Conservation (phyloP, 2,888 invertebrate species). For the Nemotelus nigrinus region DNA sequence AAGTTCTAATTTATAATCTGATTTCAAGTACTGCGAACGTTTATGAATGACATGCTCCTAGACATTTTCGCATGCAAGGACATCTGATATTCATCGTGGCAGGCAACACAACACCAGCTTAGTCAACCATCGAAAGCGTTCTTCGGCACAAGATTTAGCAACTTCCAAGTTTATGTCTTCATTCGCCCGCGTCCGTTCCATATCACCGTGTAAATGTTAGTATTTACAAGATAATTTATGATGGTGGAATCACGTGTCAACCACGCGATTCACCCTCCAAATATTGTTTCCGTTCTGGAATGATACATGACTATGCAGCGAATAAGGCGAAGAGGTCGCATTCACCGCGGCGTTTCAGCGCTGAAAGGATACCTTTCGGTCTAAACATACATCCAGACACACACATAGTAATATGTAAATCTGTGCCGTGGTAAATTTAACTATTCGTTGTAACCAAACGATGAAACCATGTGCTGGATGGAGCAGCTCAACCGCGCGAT, state of each 20-base stretch:
- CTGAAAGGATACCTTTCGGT: conserved; percentile 23
- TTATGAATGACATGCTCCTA: conserved; percentile 28
- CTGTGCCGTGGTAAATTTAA: not conserved
- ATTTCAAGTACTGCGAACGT: conserved; percentile 27
- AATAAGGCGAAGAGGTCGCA: not conserved
- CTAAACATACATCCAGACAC: not conserved
- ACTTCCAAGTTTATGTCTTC: conserved; percentile 41
- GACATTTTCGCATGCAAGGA: conserved; percentile 21
- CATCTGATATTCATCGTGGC: not conserved
- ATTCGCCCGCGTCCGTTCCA: conserved; percentile 19
- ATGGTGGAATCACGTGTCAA: conserved; percentile 64
- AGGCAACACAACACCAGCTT: too few species aligned
- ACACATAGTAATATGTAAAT: conserved; percentile 6
- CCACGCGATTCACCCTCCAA: conserved; percentile 61
- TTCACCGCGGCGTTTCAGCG: not conserved
- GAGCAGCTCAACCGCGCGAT: conserved; percentile 1
- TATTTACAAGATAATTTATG: conserved; percentile 60
- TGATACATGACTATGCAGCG: conserved; percentile 52
- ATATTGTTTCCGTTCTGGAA: conserved; percentile 56
- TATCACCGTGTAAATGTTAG: conserved; percentile 39
- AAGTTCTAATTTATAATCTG: conserved; percentile 42
- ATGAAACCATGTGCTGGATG: conserved; percentile 20
- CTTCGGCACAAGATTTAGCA: not conserved
- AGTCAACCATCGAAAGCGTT: not conserved
- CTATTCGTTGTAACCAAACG: conserved; percentile 2